Evolutionary conservation across 2,113 vertebrate genomes (phyloP).

Genomic region (Hydrolagus affinis): DNA sequence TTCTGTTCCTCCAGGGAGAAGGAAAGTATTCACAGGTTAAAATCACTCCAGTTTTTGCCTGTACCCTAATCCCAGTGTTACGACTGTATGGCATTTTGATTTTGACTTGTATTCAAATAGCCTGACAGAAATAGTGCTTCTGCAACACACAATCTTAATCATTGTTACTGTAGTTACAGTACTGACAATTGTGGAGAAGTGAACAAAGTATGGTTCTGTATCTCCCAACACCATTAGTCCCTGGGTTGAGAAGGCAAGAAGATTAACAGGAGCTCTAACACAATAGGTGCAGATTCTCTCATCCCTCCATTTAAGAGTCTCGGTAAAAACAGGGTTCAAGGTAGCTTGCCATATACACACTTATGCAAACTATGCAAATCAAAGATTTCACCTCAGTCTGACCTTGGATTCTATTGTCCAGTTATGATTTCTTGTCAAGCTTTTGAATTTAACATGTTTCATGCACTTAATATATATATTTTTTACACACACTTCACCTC

Average conservation of each 20-base stretch:
- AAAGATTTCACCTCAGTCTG: background rate
- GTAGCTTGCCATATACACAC: background rate
- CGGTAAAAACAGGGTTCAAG: background rate
- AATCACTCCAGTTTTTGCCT: conserved; percentile 6
- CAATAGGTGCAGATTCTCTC: background rate
- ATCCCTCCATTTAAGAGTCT: background rate
- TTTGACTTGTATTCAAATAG: background rate
- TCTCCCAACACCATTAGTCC: background rate
- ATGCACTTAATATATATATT: conserved; percentile 18
- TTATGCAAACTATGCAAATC: background rate
- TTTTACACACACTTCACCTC: conserved; percentile 1
- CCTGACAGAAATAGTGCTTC: background rate
- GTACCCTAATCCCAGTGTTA: conserved; percentile 1
- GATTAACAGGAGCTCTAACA: too few relatives aligned
- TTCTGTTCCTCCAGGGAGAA: background rate
- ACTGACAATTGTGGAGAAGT: background rate
- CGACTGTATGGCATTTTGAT: background rate
- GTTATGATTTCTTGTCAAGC: conserved; percentile 1
- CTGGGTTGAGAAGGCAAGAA: too few relatives aligned
- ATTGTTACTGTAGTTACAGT: background rate
- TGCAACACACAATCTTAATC: background rate
- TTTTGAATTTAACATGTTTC: conserved; percentile 9
- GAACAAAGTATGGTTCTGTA: background rate
- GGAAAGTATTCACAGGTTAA: background rate
- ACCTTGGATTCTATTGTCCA: background rate